Base-by-base conservation (phyloP, 2,888 invertebrate species). In the Troglohyphantes excavatus region DNA sequence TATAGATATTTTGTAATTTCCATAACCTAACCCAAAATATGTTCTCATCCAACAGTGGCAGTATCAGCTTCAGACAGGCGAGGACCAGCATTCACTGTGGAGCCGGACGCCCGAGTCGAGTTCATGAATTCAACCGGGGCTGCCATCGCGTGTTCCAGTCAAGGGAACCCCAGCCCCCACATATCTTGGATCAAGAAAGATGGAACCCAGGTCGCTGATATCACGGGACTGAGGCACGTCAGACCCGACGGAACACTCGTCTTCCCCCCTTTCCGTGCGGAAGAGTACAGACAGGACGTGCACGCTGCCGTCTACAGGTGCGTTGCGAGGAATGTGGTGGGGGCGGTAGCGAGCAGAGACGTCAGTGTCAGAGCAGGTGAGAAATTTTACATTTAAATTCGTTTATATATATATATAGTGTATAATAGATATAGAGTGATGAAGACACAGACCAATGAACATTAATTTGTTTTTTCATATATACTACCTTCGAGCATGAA, bases 281-380 rank as follows among this genome's bases (percentile, higher is more conserved):
- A 97, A 94, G 97, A 97, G 93, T 98, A 98, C 93, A 95, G 97
- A 70, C 97, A 98, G 94, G 97, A 98, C 94, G 97, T 98, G 65
- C 98, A 98, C 93, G 97, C 98, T 90, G 97, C 98, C 94, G 96
- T 97, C 90, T 98, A 98, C 94, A 96, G 97, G 92, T 98, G 98
- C 93, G 95, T 97, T 92, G 98, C 98, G 9, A 95, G 96, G 92
- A 98, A 97, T 94, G 95, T 96, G 85, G 97, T 97, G 92, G 98
- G 98, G 91, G 96, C 96, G 29, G 97, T 98, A 92, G 96, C 97
- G 93, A 98, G 98, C 73, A 95, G 98, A 82, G 97, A 97, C 94
- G 97, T 98, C 93, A 97, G 97, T 94, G 98, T 98, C 78, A 95
- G 98, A 95, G 98, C 98, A 94, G 98, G 98, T 98, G 95, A 95